Percentiles rank a stretch among this genome's conserved stretches.
Evolutionary conservation across 1,140 invertebrate genomes (phyloP).

Genomic region (Bombus balteatus): DNA sequence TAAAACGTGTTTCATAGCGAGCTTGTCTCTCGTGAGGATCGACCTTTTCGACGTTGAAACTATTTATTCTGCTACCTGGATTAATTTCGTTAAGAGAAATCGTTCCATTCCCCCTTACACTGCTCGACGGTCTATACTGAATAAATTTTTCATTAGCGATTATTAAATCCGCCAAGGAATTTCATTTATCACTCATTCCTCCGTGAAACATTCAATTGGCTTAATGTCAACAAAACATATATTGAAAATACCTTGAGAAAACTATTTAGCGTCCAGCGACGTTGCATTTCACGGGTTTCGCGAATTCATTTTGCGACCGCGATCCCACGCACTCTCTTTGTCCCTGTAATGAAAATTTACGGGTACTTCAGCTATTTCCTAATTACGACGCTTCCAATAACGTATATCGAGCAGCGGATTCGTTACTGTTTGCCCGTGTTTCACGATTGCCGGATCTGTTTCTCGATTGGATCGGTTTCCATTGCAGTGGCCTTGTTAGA

Average conservation of each 20-base stretch:
- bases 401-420: neutral
- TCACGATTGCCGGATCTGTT: neutral
- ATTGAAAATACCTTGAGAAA: conserved; percentile 45
- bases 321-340: conserved; percentile 1
- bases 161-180: conserved; percentile 43
- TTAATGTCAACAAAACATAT: conserved; percentile 24
- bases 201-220: conserved; percentile 34
- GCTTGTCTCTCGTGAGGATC: neutral
- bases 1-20: neutral
- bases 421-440: neutral
- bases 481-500: neutral
- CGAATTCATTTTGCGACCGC: conserved; percentile 17
- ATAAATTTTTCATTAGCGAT: conserved; percentile 33
- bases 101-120: neutral
- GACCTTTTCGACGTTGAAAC: neutral
- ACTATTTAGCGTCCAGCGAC: conserved; percentile 12
- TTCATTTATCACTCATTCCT: conserved; percentile 18
- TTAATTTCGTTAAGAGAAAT: conserved; percentile 18
- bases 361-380: conserved; percentile 39
- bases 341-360: conserved; percentile 36
- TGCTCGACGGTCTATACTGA: neutral
- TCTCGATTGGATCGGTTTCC: neutral
- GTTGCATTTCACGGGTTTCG: neutral
- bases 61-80: conserved; percentile 4
- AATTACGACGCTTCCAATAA: conserved; percentile 23